These are phyloP conservation scores for Potorous gilbertii DNA, from an alignment of 2,797 vertebrate species.

Conservation along the genomic window DNA sequence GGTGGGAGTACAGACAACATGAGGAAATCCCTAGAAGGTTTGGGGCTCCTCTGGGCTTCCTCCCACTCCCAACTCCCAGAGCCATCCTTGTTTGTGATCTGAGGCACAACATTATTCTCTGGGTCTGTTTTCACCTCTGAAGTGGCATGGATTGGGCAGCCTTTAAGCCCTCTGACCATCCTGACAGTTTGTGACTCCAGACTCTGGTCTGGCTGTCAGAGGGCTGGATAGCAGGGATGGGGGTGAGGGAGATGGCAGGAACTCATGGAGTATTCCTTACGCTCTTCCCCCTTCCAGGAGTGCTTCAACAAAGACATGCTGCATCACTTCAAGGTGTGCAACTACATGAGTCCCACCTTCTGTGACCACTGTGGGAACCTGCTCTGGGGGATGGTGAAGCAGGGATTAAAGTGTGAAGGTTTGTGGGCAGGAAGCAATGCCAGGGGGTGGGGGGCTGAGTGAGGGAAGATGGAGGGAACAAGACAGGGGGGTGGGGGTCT, in stretches of 20 bases:
- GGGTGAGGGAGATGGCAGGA: background rate
- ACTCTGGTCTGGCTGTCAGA: background rate
- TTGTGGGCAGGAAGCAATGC: background rate
- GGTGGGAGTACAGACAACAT: background rate
- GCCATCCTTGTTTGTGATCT: background rate
- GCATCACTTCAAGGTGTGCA: conserved; percentile 94
- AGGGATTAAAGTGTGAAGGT: conserved; percentile 99
- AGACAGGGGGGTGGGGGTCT: background rate
- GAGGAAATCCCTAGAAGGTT: background rate
- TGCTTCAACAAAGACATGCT: conserved; percentile 99
- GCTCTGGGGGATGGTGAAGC: conserved; percentile 96
- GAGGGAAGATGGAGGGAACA: background rate
- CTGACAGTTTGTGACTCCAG: background rate
- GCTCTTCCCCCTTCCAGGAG: conserved; percentile 92
- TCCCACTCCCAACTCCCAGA: background rate
- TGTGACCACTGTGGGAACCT: conserved; percentile 98
- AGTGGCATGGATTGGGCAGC: background rate
- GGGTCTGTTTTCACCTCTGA: background rate
- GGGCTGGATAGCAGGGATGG: background rate
- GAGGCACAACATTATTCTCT: background rate
- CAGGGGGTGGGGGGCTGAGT: background rate
- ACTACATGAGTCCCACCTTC: conserved; percentile 98
- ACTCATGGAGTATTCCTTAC: background rate
- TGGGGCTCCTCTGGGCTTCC: background rate
- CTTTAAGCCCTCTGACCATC: background rate